Percentiles rank a stretch among this genome's conserved stretches.
These are phyloP conservation scores for Pantherophis alleghaniensis DNA, from an alignment of 2,797 vertebrate genomes.

Conservation along the genomic window DNA sequence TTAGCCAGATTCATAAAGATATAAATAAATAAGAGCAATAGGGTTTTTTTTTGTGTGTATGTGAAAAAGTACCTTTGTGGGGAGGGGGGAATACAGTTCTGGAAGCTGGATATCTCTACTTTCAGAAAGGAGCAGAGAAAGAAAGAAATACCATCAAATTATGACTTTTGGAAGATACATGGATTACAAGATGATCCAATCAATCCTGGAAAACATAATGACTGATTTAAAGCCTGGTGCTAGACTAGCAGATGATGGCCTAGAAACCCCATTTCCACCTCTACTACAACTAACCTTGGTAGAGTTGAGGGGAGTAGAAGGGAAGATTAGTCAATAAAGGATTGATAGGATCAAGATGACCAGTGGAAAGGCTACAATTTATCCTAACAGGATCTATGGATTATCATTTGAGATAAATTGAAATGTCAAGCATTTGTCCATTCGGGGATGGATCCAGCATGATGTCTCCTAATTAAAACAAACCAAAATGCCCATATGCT, in stretches of 20 bases:
- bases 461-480: background rate
- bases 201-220: background rate
- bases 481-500: background rate
- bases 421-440: background rate
- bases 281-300: background rate
- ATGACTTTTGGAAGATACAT: background rate
- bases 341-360: background rate
- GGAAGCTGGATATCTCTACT: background rate
- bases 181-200: background rate
- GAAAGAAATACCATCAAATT: background rate
- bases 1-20: background rate
- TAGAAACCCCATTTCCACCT: background rate
- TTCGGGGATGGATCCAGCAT: background rate
- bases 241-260: background rate
- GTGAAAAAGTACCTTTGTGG: background rate
- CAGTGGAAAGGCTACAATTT: background rate
- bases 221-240: background rate
- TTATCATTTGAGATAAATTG: background rate
- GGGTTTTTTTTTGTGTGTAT: background rate
- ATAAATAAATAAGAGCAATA: background rate
- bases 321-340: background rate
- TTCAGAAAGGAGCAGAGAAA: background rate
- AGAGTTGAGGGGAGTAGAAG: background rate
- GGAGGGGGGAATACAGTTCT: background rate
- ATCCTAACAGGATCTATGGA: background rate